Evolutionary conservation across 2,113 vertebrate species (phyloP).

Genomic region (Corapipo altera): DNA sequence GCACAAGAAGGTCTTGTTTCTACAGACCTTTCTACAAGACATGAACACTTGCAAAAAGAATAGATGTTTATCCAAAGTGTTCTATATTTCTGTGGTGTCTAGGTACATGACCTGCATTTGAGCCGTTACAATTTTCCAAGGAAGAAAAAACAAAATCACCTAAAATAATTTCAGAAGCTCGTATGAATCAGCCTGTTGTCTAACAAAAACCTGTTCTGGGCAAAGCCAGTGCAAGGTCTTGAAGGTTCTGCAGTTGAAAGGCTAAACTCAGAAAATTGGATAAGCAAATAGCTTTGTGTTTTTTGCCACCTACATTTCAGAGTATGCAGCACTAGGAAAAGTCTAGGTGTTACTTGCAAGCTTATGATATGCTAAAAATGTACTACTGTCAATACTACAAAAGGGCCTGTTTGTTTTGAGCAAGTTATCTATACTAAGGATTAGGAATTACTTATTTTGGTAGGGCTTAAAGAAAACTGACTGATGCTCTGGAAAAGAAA

Average conservation of each 20-base stretch:
- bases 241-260: neutral
- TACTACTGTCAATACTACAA: neutral
- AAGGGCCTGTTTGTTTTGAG: slow-evolving; percentile 8
- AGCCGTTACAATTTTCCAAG: neutral
- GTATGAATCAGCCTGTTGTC: neutral
- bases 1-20: neutral
- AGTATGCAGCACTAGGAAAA: neutral
- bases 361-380: slow-evolving; percentile 8
- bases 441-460: slow-evolving; percentile 18
- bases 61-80: neutral
- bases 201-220: neutral
- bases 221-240: neutral
- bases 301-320: neutral
- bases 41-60: neutral
- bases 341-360: neutral
- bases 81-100: neutral
- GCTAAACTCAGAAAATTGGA: neutral
- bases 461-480: neutral
- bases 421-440: neutral
- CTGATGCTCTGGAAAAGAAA: neutral
- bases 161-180: neutral
- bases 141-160: neutral
- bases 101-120: fast-evolving
- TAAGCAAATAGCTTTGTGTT: neutral
- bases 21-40: neutral